These are phyloP conservation scores for Caenorhabditis sp. DNA, from an alignment of 2,888 invertebrate genomes.

Conservation along the genomic window DNA sequence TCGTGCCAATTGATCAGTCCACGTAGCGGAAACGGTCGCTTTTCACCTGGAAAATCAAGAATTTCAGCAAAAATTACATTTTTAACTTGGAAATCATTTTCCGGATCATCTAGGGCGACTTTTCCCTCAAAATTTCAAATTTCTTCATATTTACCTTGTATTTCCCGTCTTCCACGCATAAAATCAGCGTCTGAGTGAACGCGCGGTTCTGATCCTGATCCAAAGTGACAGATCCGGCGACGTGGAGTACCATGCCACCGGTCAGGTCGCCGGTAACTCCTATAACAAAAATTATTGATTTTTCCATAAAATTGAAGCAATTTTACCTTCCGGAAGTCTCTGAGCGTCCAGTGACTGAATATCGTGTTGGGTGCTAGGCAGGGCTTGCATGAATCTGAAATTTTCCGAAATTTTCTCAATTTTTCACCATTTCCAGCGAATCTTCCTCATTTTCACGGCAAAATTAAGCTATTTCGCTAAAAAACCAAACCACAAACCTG, in stretches of 20 bases:
- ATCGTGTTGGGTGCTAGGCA: slow-evolving; percentile 90
- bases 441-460: background rate
- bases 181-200: slow-evolving; percentile 67
- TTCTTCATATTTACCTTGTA: slow-evolving; percentile 62
- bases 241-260: slow-evolving; percentile 45
- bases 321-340: slow-evolving; percentile 67
- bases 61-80: background rate
- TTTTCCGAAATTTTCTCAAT: background rate
- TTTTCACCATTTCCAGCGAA: no score
- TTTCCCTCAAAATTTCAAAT: background rate
- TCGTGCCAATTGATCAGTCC: slow-evolving; percentile 60
- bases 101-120: no score
- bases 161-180: slow-evolving; percentile 67
- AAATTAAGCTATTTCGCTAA: background rate
- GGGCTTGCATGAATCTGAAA: slow-evolving; percentile 88
- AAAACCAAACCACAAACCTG: slow-evolving; percentile 82
- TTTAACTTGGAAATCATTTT: no score
- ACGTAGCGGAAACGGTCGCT: slow-evolving; percentile 74
- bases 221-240: slow-evolving; percentile 62
- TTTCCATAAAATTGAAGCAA: no score
- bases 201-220: slow-evolving; percentile 45
- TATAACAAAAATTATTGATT: slow-evolving; percentile 21
- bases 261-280: slow-evolving; percentile 30
- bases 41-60: slow-evolving; percentile 65
- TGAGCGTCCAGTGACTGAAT: slow-evolving; percentile 92